Evolutionary conservation across 2,113 vertebrate genomes (phyloP), one percentile per base, ranked within the genome.

Genomic region (Eleginops maclovinus): DNA sequence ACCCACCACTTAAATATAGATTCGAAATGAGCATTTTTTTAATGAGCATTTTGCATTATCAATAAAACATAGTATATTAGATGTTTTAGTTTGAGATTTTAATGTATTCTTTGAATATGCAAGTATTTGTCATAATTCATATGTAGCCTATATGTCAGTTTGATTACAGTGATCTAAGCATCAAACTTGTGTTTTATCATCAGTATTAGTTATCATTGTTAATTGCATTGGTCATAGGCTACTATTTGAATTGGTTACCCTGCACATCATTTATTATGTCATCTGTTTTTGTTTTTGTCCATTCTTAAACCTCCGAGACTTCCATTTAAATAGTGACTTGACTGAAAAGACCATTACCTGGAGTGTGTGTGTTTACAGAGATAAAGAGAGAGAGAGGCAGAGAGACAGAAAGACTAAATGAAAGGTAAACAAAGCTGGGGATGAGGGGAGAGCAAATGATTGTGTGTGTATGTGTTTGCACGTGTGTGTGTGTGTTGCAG

Each of bases 371-470:
- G 84, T 91, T 85, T 82, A 53, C 53, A 77, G 70, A 87, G 88
- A 81, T 79, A 89, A 78, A 82, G 82, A 66, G 64, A 75, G 59
- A 74, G 74, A 69, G 49, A 70, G 43, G 47, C 47, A 74, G 55
- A 68, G 50, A 14, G 50, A 79, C 19, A 71, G 61, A 62, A 24
- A 24, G 70, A 74, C 72, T 81, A 80, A 90, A 88, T 87, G 85
- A 89, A 92, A 90, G 80, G 83, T 84, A 91, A 89, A 92, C 89
- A 91, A 74, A 85, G 76, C 81, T 63, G 74, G 59, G 51, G 83
- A 84, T 81, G 86, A 86, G 75, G 75, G 65, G 55, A 79, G 86
- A 66, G 81, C 72, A 65, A 85, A 83, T 84, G 71, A 90, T 81
- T 74, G 68, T 64, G 16, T 79, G 58, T 77, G 83, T 81, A 73